Conservation (phyloP, 2,888 invertebrate species). For the Opisthograptis luteolata region DNA sequence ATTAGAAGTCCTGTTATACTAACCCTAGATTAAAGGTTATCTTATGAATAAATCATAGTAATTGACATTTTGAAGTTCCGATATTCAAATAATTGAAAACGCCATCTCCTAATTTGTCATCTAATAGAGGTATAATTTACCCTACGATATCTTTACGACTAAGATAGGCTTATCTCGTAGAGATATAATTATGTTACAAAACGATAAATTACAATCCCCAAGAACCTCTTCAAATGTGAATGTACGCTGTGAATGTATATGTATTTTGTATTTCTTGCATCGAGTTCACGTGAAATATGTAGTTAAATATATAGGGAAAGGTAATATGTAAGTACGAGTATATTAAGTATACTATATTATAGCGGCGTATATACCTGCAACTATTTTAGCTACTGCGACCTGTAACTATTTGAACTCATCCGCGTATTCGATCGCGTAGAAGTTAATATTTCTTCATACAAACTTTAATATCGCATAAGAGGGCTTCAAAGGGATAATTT, state of each 20-base stretch:
- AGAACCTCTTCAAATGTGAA: neutral
- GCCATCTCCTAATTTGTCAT: slow-evolving; percentile 23
- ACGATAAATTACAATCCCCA: neutral
- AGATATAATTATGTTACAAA: neutral
- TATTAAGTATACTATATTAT: no score
- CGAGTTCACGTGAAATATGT: neutral
- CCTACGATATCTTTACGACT: neutral
- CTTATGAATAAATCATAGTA: slow-evolving; percentile 16
- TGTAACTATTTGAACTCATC: no score
- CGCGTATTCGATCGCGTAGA: no score
- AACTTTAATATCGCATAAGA: no score
- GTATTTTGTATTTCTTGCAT: no score
- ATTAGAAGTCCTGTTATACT: slow-evolving; percentile 7
- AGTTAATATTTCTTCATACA: no score
- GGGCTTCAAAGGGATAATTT: no score
- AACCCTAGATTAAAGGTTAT: slow-evolving; percentile 14
- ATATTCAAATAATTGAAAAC: slow-evolving; percentile 9
- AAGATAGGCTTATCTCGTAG: neutral
- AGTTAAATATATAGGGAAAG: no score
- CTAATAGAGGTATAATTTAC: slow-evolving; percentile 3
- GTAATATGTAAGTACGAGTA: no score
- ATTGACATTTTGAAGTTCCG: neutral
- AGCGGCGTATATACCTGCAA: no score
- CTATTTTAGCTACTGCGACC: no score
- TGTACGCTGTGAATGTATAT: no score